Evolutionary conservation across 2,888 invertebrate genomes (phyloP).

Genomic region (Clostera curtula): DNA sequence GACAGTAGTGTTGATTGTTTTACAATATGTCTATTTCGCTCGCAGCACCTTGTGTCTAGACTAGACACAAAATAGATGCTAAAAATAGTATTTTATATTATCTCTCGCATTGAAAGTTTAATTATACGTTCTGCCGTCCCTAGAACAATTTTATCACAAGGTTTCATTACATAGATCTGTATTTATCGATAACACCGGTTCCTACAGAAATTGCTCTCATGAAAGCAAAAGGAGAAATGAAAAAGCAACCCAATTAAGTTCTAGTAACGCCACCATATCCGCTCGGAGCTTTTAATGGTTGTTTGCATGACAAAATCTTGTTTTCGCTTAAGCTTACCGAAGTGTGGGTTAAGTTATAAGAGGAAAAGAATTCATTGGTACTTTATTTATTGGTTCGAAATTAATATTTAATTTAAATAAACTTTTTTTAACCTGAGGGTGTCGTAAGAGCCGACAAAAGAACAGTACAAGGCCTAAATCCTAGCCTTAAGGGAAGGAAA

Average conservation of each 20-base stretch:
- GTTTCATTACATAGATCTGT: slow-evolving; percentile 7
- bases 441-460: too few species aligned
- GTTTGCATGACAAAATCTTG: slow-evolving; percentile 61
- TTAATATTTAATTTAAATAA: too few species aligned
- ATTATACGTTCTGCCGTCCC: not conserved
- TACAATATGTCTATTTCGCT: too few species aligned
- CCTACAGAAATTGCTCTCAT: slow-evolving; percentile 25
- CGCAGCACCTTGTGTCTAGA: too few species aligned
- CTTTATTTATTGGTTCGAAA: too few species aligned
- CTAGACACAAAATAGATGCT: too few species aligned
- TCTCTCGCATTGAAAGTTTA: not conserved
- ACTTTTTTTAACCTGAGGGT: too few species aligned
- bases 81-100: too few species aligned
- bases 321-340: slow-evolving; percentile 31
- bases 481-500: too few species aligned
- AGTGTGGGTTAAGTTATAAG: slow-evolving; percentile 28
- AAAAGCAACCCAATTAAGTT: slow-evolving; percentile 55
- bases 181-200: slow-evolving; percentile 17
- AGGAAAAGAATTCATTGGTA: too few species aligned
- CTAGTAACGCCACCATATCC: slow-evolving; percentile 51
- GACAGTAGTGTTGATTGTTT: too few species aligned
- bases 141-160: not conserved
- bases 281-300: slow-evolving; percentile 49
- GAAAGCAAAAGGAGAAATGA: slow-evolving; percentile 46
- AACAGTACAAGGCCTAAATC: too few species aligned